Evolutionary conservation across 37 sponge, comb jelly and placozoan species (phyloP), one percentile per base, ranked within the genome.

Genomic region (Petrosia ficiformis): DNA sequence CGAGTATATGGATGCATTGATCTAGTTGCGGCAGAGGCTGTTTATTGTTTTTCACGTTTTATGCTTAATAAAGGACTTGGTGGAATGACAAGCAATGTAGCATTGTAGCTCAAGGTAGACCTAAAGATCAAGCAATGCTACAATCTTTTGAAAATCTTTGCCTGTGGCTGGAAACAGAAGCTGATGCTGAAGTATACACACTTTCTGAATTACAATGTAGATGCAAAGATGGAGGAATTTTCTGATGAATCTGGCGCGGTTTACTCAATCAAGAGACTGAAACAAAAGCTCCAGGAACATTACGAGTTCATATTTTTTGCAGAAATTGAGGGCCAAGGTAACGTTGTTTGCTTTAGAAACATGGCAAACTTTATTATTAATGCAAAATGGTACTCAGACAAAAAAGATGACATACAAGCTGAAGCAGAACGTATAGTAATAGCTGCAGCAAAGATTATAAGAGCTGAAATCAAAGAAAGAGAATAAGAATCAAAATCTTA

Each of bases 241-340:
- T 44, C 72, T 70, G 71, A 48, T 52, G 58, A 41, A 67, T 78
- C 70, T 68, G 79, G 52, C 30, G n/a, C n/a, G n/a, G 71, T 78
- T 41, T 78, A 68, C 34, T 52, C 70, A 39, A 16, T 68, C 70
- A 78, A 68, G 21, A 43, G 79, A 30, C 10, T 77, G 44, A 78
- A 68, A 78, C 79, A 78, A 11, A 72, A 78, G 35, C 25, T 78
- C 39, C 79, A 78, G n/a, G 79, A 78, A 68, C 70, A 78, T 41
- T 78, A 68, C 25, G 28, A 68, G 34, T 76, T 76, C 65, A 60
- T 76, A 54, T 59, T 75, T 25, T 56, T 59, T 54, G 61, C 37
- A 59, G 63, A 57, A 63, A 39, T 54, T 43, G 74, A 54, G 29
- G 77, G 59, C 39, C 36, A 59, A 34, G 29, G 70, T 68, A 78